Evolutionary conservation across 2,113 vertebrate species (phyloP).

Genomic region (Albula glossodonta): DNA sequence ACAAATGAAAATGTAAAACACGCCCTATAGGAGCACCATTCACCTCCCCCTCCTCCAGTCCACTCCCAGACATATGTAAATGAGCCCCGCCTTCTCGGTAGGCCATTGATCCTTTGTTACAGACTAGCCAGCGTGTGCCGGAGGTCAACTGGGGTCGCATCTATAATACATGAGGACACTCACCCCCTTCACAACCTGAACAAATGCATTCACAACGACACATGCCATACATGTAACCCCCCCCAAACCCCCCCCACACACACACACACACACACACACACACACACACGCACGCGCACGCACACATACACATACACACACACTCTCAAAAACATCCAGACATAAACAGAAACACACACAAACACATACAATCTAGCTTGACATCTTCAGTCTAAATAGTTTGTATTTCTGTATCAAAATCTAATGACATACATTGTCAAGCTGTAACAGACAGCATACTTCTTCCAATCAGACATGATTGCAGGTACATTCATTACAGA

Average conservation of each 20-base stretch:
- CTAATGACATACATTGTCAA: neutral
- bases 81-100: neutral
- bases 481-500: neutral
- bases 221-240: too few relatives aligned
- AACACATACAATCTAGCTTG: neutral
- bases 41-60: neutral
- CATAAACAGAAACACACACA: neutral
- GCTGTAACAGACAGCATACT: neutral
- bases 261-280: neutral
- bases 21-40: neutral
- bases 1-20: neutral
- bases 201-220: constrained; percentile 16
- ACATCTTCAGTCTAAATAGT: too few relatives aligned
- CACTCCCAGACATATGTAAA: constrained; percentile 12
- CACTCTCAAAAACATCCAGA: neutral
- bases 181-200: constrained; percentile 20
- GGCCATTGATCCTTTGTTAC: constrained; percentile 32
- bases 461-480: neutral
- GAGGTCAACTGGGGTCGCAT: constrained; percentile 39
- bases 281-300: neutral
- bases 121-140: constrained; percentile 15
- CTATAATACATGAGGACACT: constrained; percentile 12
- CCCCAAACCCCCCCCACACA: neutral
- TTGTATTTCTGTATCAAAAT: neutral
- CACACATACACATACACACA: neutral